A percentile compares a stretch with the other conserved stretches of the same genome.
phyloP scores from a whole-genome alignment of 1,140 invertebrate species.

The Sitophilus oryzae region DNA sequence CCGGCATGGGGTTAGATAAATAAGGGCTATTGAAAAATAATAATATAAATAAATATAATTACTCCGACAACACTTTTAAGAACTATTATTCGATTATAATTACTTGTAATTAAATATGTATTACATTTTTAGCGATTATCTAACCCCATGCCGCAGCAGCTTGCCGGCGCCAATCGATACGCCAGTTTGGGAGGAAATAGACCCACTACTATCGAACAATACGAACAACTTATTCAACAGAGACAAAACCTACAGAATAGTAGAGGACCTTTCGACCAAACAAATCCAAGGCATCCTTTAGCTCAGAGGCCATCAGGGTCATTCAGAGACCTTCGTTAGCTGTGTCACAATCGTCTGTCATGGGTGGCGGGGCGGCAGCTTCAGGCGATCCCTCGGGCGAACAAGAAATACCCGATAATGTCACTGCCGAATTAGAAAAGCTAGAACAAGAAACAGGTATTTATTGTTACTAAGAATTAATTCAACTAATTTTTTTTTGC shows the following conservation, averaged over 20 bases:
- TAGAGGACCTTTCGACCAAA: conserved; percentile 14
- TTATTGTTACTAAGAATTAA: background rate
- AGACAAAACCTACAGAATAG: conserved; percentile 26
- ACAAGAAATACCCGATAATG: conserved; percentile 71
- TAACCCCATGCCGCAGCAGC: conserved; percentile 28
- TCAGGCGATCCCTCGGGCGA: conserved; percentile 36
- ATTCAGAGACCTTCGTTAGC: conserved; percentile 2
- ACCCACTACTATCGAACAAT: conserved; percentile 35
- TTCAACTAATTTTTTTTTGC: background rate
- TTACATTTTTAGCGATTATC: conserved; percentile 10
- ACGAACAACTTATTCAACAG: conserved; percentile 35
- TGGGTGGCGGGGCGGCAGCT: conserved; percentile 26
- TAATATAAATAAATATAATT: too few relatives aligned
- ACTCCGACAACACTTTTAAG: too few relatives aligned
- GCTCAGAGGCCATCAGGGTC: background rate
- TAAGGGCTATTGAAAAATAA: too few relatives aligned
- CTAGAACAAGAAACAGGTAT: conserved; percentile 58
- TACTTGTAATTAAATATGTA: too few relatives aligned
- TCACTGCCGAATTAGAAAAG: conserved; percentile 72
- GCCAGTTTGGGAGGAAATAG: conserved; percentile 13
- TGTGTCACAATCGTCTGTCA: conserved; percentile 1
- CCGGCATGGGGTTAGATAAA: too few relatives aligned
- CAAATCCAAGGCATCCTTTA: background rate
- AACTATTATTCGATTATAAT: too few relatives aligned
- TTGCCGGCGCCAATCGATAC: conserved; percentile 25